Conservation (phyloP, 2,888 invertebrate genomes). For the Erebia palarica region DNA sequence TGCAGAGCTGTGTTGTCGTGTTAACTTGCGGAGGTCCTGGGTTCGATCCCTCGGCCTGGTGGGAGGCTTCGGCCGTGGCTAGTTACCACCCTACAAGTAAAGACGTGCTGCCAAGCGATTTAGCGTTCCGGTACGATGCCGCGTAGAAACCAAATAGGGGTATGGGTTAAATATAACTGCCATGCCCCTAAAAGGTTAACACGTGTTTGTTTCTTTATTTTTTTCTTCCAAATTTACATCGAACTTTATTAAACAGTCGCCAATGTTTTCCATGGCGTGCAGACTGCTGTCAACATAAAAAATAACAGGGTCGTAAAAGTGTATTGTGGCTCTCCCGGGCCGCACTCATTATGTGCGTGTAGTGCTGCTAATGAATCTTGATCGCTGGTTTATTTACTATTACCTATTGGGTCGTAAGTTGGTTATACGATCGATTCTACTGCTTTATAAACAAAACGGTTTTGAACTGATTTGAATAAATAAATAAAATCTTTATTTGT, state of each 20-base stretch:
- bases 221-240: constrained; percentile 41
- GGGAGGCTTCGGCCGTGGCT: too few relatives aligned
- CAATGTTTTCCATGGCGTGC: constrained; percentile 45
- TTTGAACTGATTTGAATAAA: neutral
- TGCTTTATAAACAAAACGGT: neutral
- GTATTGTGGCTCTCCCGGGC: constrained; percentile 47
- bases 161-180: too few relatives aligned
- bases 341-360: constrained; percentile 46
- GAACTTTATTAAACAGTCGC: constrained; percentile 43
- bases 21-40: too few relatives aligned
- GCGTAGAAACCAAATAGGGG: too few relatives aligned
- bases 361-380: constrained; percentile 24
- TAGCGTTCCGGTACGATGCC: too few relatives aligned
- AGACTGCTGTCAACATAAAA: constrained; percentile 68
- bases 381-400: constrained; percentile 7
- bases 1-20: too few relatives aligned
- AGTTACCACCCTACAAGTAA: too few relatives aligned
- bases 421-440: neutral
- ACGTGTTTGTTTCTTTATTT: constrained; percentile 36
- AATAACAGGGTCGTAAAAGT: constrained; percentile 66
- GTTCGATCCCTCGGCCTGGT: too few relatives aligned
- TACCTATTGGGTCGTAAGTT: neutral
- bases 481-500: too few relatives aligned
- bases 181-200: too few relatives aligned
- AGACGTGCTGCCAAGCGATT: too few relatives aligned